Evolutionary conservation across 2,113 vertebrate species (phyloP).

Genomic region (Felis catus): F.catus_Fca126_mat1.0 CM031427.1:27199001-27199500

Average conservation of each 20-base stretch:
- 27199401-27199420: not conserved
- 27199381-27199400: not conserved
- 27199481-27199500: not conserved
- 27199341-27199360: not conserved
- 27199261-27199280: not conserved
- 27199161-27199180: fast-evolving
- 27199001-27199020: not conserved
- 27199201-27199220: not conserved
- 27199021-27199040: not conserved
- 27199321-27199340: not conserved
- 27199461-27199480: not conserved
- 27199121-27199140: too few relatives aligned
- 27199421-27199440: not conserved
- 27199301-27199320: not conserved
- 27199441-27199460: not conserved
- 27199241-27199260: not conserved
- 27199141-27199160: too few relatives aligned
- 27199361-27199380: not conserved
- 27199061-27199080: not conserved
- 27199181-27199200: too few relatives aligned
- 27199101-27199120: not conserved
- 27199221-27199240: not conserved
- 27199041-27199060: not conserved
- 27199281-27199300: not conserved
- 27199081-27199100: too few relatives aligned